These are phyloP conservation scores for Hyposoter didymator DNA, from an alignment of 2,888 invertebrate species.

Conservation along the genomic window DNA sequence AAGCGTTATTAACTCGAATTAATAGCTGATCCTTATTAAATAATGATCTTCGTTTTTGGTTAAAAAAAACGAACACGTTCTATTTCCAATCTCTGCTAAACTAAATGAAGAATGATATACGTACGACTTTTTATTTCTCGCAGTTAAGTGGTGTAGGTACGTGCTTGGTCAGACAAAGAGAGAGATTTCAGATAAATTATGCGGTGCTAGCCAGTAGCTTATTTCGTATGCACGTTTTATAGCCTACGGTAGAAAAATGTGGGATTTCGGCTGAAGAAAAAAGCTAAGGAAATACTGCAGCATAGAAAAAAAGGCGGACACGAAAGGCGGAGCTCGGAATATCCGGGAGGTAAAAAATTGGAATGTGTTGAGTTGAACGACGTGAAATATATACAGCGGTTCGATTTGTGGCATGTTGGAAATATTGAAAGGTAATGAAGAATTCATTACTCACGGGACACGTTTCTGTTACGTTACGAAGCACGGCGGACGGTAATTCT, in stretches of 20 bases:
- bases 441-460: neutral
- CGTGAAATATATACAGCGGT: neutral
- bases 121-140: constrained; percentile 23
- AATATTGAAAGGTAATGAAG: neutral
- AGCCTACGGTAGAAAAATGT: constrained; percentile 19
- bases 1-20: neutral
- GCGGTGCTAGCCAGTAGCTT: neutral
- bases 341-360: neutral
- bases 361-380: neutral
- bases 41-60: constrained; percentile 25
- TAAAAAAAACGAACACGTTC: constrained; percentile 32
- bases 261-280: constrained; percentile 5
- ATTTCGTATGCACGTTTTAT: constrained; percentile 6
- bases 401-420: neutral
- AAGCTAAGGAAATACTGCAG: constrained; percentile 5
- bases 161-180: constrained; percentile 57
- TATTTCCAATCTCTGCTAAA: constrained; percentile 30
- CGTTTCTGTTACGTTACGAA: neutral
- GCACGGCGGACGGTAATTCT: neutral
- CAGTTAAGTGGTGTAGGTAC: constrained; percentile 43
- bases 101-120: constrained; percentile 55
- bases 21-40: constrained; percentile 13
- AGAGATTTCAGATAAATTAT: constrained; percentile 48
- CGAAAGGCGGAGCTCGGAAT: neutral
- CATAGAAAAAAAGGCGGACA: neutral